Percentiles rank a stretch among this genome's conserved stretches.
Evolutionary conservation across 2,797 vertebrate species (phyloP).

Genomic region (Epinephelus awoara): DNA sequence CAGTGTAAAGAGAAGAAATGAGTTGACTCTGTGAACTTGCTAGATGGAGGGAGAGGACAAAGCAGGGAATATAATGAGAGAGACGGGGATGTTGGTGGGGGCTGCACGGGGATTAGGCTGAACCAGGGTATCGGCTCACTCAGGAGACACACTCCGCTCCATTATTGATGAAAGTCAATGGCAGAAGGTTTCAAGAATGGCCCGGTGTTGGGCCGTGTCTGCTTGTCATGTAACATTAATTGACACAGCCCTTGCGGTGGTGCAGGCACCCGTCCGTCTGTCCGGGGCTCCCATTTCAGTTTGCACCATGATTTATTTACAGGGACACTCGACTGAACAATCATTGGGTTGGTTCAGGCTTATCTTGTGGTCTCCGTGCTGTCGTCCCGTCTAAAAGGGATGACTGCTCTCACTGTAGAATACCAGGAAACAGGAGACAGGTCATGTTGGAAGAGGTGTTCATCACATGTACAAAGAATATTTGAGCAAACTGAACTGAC

Average conservation of each 20-base stretch:
- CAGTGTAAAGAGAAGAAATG: conserved; percentile 41
- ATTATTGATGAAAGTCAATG: conserved; percentile 80
- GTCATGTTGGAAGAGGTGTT: conserved; percentile 1
- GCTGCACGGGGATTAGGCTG: conserved; percentile 2
- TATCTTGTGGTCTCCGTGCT: conserved; percentile 34
- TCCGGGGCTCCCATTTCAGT: conserved; percentile 64
- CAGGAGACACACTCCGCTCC: conserved; percentile 51
- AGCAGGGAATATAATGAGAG: conserved; percentile 21
- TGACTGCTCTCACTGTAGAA: conserved; percentile 14
- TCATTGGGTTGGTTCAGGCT: conserved; percentile 34
- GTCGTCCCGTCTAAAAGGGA: conserved; percentile 11
- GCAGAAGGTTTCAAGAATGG: conserved; percentile 61
- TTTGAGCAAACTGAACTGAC: background rate
- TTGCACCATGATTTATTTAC: conserved; percentile 80
- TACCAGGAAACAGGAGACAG: background rate
- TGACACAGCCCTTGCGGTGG: conserved; percentile 55
- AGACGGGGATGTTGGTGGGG: background rate
- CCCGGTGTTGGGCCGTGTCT: conserved; percentile 53
- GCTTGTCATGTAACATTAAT: conserved; percentile 78
- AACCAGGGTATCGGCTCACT: conserved; percentile 40
- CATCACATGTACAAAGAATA: background rate
- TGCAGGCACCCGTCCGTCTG: conserved; percentile 29
- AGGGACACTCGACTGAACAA: conserved; percentile 48
- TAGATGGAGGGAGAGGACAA: conserved; percentile 32
- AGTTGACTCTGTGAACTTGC: conserved; percentile 42